Evolutionary conservation across 2,113 vertebrate species (phyloP), one percentile per base, ranked within the genome.

Genomic region (Smithornis capensis): DNA sequence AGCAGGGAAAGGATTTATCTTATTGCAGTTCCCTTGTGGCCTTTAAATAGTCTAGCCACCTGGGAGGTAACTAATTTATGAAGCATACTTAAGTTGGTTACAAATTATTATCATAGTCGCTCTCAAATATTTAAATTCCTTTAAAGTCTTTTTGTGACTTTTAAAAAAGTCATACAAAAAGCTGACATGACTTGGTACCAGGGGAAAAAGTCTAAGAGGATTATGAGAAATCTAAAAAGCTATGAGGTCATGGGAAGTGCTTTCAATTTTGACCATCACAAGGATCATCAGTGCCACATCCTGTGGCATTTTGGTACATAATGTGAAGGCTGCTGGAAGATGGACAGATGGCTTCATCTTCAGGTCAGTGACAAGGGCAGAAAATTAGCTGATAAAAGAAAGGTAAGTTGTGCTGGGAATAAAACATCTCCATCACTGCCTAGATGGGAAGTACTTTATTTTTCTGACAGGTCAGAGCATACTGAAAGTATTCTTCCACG

Each of bases 341-440:
- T 83, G 83, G 80, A 92, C 83, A 89, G 89, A 87, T 91, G 94
- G 89, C 52, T 91, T 94, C 19, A 1, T 81, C 87, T 71, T 84
- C 62, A 95, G 86, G 83, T 92, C 92, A 91, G 52, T 92, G 77
- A 79, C 55, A 63, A 78, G 86, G 71, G 89, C 80, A 94, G 83
- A 90, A 92, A 71, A 90, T 88, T 77, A 77, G 29, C 59, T 80
- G 64, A 49, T 86, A 64, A 92, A 93, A 92, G 59, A 80, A 92
- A 80, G 23, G 24, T 56, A 81, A 42, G 59, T 83, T 77, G 42
- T 81, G 67, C 55, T 59, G 59, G 77, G 68, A 90, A 74, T 90
- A 93, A 89, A 95, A 63, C 4, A 59, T 63, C 85, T 78, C 77
- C 38, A 42, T 67, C 42, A 27, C 55, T 88, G 50, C n/a, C 67